These are phyloP conservation scores for Scolopax rusticola DNA, from an alignment of 2,797 vertebrate species.

Conservation along the genomic window DNA sequence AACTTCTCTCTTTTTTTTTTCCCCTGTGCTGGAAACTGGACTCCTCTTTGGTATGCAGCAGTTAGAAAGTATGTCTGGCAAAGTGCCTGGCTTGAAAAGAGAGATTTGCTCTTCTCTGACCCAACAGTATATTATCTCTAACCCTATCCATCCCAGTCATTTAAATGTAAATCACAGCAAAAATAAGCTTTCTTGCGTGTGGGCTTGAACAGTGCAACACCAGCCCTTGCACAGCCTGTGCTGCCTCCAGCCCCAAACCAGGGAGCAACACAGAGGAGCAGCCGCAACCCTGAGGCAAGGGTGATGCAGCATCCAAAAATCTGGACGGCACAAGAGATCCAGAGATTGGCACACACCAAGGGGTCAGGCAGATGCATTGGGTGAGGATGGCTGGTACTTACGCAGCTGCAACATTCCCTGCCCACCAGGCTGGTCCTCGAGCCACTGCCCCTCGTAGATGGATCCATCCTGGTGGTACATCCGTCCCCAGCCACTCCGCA, in stretches of 20 bases:
- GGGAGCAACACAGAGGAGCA: background rate
- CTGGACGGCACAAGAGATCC: fast-evolving
- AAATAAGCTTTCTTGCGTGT: background rate
- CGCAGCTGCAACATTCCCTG: constrained; percentile 84
- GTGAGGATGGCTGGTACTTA: constrained; percentile 48
- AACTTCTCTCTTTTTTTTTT: background rate
- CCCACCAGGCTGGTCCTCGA: constrained; percentile 80
- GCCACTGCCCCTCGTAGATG: constrained; percentile 92
- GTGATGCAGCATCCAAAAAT: background rate
- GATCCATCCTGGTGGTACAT: constrained; percentile 86
- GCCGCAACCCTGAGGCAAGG: background rate
- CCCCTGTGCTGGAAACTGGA: background rate
- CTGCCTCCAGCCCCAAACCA: background rate
- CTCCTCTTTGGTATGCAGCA: constrained; percentile 38
- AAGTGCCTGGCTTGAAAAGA: constrained; percentile 43
- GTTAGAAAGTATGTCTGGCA: constrained; percentile 35
- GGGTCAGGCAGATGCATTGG: fast-evolving
- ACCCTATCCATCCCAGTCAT: constrained; percentile 31
- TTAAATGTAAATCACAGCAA: constrained; percentile 58
- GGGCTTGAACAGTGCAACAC: background rate
- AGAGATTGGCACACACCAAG: background rate
- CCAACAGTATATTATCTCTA: constrained; percentile 56
- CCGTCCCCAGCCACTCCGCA: constrained; percentile 88
- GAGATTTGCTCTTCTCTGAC: constrained; percentile 46
- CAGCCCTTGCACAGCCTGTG: background rate